These are phyloP conservation scores for Patella vulgata DNA, from an alignment of 1,140 invertebrate genomes.

Conservation along the genomic window DNA sequence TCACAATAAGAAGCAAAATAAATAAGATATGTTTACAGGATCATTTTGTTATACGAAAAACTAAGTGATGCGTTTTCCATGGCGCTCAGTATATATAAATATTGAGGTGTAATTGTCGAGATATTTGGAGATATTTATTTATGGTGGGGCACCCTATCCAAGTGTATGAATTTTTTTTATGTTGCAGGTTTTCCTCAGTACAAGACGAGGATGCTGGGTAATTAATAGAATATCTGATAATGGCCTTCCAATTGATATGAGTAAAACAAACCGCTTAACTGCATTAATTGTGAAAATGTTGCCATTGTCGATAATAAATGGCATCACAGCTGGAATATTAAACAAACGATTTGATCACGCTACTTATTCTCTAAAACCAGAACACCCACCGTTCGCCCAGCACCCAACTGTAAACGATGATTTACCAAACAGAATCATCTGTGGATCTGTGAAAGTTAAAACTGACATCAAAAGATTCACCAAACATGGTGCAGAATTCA, in stretches of 20 bases:
- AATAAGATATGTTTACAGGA: too few species aligned
- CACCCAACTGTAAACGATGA: slow-evolving; percentile 71
- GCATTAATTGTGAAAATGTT: neutral
- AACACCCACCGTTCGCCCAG: slow-evolving; percentile 66
- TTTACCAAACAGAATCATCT: slow-evolving; percentile 69
- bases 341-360: slow-evolving; percentile 68
- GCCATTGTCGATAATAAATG: slow-evolving; percentile 16
- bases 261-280: slow-evolving; percentile 16
- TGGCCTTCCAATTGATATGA: slow-evolving; percentile 52
- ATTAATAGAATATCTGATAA: slow-evolving; percentile 60
- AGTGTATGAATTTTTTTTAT: too few species aligned
- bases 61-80: too few species aligned
- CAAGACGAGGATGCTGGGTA: slow-evolving; percentile 68
- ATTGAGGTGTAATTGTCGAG: too few species aligned
- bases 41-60: too few species aligned
- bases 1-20: too few species aligned
- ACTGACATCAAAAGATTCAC: slow-evolving; percentile 60
- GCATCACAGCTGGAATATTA: slow-evolving; percentile 14
- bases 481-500: slow-evolving; percentile 61
- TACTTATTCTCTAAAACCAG: slow-evolving; percentile 63
- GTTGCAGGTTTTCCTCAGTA: slow-evolving; percentile 67
- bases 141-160: too few species aligned
- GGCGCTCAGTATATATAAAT: too few species aligned
- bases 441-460: slow-evolving; percentile 66
- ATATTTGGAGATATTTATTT: too few species aligned